These are phyloP conservation scores for Atherix ibis DNA, from an alignment of 2,888 invertebrate genomes.

Conservation along the genomic window DNA sequence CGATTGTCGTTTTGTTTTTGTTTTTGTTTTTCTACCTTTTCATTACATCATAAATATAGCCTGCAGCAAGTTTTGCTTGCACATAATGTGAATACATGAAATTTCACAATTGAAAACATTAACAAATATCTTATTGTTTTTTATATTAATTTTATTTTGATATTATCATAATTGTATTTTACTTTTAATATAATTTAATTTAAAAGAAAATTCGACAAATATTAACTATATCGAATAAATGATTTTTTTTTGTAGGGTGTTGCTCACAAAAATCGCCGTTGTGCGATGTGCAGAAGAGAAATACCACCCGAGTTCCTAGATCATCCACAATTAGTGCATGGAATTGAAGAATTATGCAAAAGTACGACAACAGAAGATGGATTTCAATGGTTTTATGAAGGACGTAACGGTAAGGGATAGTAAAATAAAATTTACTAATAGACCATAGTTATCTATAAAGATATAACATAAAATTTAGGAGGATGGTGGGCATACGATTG, in stretches of 20 bases:
- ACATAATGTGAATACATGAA: too few relatives aligned
- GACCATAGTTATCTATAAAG: not conserved
- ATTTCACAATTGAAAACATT: too few relatives aligned
- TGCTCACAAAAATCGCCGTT: constrained; percentile 68
- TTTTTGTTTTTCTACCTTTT: too few relatives aligned
- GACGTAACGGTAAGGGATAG: constrained; percentile 59
- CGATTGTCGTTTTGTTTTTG: not conserved
- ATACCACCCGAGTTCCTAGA: constrained; percentile 82
- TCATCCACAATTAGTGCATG: constrained; percentile 60
- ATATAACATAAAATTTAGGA: constrained; percentile 16
- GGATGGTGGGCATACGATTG: constrained; percentile 97
- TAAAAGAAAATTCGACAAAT: too few relatives aligned
- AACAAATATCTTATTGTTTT: too few relatives aligned
- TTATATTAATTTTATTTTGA: too few relatives aligned
- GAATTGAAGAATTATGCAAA: constrained; percentile 33
- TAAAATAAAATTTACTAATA: constrained; percentile 6
- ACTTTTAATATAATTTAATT: too few relatives aligned
- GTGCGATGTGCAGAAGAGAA: constrained; percentile 84
- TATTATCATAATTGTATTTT: too few relatives aligned
- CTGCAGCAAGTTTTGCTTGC: too few relatives aligned
- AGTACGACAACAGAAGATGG: constrained; percentile 43
- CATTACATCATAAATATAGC: too few relatives aligned
- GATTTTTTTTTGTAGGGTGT: constrained; percentile 42
- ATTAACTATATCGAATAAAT: too few relatives aligned
- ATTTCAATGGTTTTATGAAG: constrained; percentile 93